A percentile compares a stretch with the other conserved stretches of the same genome.
These are phyloP conservation scores for Torymus tubicola DNA, from an alignment of 2,888 invertebrate species.

Conservation along the genomic window DNA sequence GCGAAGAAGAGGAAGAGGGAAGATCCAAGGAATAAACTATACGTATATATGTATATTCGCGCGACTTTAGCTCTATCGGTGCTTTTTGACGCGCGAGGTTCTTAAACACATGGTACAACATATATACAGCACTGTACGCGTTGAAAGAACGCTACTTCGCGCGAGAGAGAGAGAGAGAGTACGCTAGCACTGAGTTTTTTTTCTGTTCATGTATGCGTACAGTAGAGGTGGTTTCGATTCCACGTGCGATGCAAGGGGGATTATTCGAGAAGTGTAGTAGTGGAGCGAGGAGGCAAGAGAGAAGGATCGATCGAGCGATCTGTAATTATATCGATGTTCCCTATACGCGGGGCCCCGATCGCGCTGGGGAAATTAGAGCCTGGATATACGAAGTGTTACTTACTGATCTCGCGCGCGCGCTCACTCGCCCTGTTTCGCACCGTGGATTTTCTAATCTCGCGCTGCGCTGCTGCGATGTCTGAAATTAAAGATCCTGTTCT, in stretches of 20 bases:
- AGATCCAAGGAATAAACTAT: background rate
- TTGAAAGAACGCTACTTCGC: too few species aligned
- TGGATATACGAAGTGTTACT: background rate
- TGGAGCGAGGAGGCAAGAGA: background rate
- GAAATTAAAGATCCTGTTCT: constrained; percentile 8
- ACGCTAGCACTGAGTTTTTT: too few species aligned
- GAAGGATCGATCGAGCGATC: constrained; percentile 22
- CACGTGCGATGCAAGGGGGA: background rate
- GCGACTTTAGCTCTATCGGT: background rate
- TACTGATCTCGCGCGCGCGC: background rate
- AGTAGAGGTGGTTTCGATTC: too few species aligned
- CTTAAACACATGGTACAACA: too few species aligned
- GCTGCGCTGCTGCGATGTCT: background rate
- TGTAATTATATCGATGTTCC: constrained; percentile 27
- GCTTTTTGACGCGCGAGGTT: background rate
- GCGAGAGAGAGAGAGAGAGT: too few species aligned
- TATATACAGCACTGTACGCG: too few species aligned
- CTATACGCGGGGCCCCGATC: background rate
- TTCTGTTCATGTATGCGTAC: too few species aligned
- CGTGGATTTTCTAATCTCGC: constrained; percentile 5
- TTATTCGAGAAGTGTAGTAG: constrained; percentile 2
- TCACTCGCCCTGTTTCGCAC: too few species aligned
- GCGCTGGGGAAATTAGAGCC: constrained; percentile 23
- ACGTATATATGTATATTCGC: background rate
- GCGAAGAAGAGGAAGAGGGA: background rate